Conservation (phyloP, 2,888 invertebrate species). For the Agrochola macilenta region DNA sequence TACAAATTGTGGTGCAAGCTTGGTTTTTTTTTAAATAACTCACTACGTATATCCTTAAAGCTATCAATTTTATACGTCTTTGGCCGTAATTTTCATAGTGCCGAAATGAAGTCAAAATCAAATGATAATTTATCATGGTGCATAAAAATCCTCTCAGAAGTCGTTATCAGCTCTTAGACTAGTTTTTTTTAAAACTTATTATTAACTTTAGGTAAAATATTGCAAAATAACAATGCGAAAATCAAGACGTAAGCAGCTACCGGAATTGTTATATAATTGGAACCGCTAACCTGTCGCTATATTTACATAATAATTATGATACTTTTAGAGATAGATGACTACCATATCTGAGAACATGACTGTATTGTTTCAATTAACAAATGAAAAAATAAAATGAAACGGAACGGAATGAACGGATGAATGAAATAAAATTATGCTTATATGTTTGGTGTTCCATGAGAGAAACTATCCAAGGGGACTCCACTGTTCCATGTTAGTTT, state of each 20-base stretch:
- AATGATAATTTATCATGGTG: neutral
- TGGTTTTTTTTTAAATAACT: neutral
- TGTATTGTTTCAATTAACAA: neutral
- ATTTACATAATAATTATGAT: neutral
- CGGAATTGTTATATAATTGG: constrained; percentile 2
- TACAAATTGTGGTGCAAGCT: neutral
- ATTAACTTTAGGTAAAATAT: neutral
- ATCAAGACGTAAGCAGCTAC: neutral
- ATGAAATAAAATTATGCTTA: no score
- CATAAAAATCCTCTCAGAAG: neutral
- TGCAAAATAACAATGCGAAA: no score
- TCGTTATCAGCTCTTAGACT: no score
- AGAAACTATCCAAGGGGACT: no score
- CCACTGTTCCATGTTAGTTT: no score
- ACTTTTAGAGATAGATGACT: neutral
- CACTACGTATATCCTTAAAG: neutral
- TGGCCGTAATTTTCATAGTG: neutral
- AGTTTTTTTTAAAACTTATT: neutral
- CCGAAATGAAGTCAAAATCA: neutral
- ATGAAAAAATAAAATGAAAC: no score
- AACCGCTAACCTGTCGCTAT: neutral
- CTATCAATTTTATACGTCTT: no score
- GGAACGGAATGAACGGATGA: no score
- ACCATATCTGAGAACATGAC: neutral
- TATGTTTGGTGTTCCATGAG: no score